Evolutionary conservation across 2,888 invertebrate species (phyloP), one percentile per base, ranked within the genome.

Genomic region (Tetragnatha montana): DNA sequence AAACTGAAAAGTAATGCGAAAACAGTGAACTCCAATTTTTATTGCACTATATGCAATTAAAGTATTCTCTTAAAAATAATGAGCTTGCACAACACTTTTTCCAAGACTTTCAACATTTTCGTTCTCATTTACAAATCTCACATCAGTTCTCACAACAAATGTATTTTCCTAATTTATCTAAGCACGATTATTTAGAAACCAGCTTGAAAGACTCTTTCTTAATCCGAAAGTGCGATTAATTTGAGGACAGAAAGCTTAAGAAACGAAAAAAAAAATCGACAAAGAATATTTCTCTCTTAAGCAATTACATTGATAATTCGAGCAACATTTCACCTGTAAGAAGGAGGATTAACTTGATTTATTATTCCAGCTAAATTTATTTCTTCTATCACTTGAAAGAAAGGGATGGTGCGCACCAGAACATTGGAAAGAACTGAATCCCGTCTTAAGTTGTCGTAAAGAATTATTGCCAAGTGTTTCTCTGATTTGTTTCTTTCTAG

Each of bases 361-460:
- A 82, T 82, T 82, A 82, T 82, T 74, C 82, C n/a, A 22, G 74
- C 51, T 19, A 73, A 82, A 82, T 82, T 60, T 82, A 82, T 82
- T 35, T 60, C 60, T 19, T 12, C 74, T 74, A 74, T 82, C 73
- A 73, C 82, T 51, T 50, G 17, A 17, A 17, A 22, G 4, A 74
- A 82, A 51, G 74, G 74, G 73, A 17, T 35, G 51, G n/a, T n/a
- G 10, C 60, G 19, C 19, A 76, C 76, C 60, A 60, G 21, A 22
- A 60, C 79, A 51, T 79, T 60, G 60, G 21, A 60, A 79, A 60
- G 21, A 49, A 22, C 51, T 51, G 50, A 51, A 73, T 73, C 51
- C 60, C 21, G 17, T 82, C 81, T 82, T 82, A 82, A 82, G 73
- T 74, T 82, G 81, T 82, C 81, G 81, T 73, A 82, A 82, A 82